Evolutionary conservation across 2,797 vertebrate genomes (phyloP).

Genomic region (Tiaroga cobitis): DNA sequence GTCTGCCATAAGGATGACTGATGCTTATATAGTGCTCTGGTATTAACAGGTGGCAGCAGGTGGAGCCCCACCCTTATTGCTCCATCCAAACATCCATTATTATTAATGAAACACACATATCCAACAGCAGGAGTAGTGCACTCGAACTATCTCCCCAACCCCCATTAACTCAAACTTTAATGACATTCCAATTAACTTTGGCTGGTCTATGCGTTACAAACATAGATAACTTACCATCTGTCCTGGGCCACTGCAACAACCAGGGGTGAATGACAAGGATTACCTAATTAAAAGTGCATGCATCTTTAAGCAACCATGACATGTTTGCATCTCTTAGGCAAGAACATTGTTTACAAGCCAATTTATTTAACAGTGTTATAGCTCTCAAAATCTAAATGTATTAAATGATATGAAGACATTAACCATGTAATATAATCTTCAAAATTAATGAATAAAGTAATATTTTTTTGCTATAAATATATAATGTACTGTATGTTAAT

Average conservation of each 20-base stretch:
- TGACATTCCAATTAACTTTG: conserved; percentile 84
- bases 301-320: conserved; percentile 34
- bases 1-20: conserved; percentile 54
- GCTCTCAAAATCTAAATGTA: not conserved
- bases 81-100: conserved; percentile 66
- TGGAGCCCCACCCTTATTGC: conserved; percentile 70
- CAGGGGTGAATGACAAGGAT: conserved; percentile 47
- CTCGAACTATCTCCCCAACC: conserved; percentile 46
- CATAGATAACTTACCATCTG: conserved; percentile 80
- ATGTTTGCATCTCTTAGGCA: not conserved
- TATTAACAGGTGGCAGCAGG: conserved; percentile 86
- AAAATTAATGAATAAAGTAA: not conserved
- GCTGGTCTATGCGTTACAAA: conserved; percentile 77
- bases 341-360: not conserved
- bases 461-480: not conserved
- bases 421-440: not conserved
- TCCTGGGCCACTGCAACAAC: conserved; percentile 59
- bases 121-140: conserved; percentile 59
- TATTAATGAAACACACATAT: conserved; percentile 69
- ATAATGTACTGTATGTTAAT: not conserved
- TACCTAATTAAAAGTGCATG: conserved; percentile 45
- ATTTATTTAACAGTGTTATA: not conserved
- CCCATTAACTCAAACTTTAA: conserved; percentile 72
- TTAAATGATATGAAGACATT: not conserved
- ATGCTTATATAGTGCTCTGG: conserved; percentile 77